These are phyloP conservation scores for Brassicogethes aeneus DNA, from an alignment of 2,888 invertebrate genomes.

Conservation along the genomic window DNA sequence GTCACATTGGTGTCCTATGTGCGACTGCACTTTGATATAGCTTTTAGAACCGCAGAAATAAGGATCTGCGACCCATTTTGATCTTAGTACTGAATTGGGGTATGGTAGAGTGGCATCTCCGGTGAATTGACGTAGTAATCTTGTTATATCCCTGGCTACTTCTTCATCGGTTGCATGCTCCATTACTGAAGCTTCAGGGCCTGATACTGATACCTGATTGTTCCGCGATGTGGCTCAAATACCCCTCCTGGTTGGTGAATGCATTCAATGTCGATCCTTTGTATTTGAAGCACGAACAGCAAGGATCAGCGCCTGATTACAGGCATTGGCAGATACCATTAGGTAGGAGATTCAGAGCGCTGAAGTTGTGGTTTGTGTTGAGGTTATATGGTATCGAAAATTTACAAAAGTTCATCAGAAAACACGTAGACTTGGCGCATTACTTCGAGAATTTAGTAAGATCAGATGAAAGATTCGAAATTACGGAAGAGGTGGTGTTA, in stretches of 20 bases:
- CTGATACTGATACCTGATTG: slow-evolving; percentile 80
- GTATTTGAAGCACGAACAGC: slow-evolving; percentile 90
- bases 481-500: slow-evolving; percentile 82
- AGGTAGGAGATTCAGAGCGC: slow-evolving; percentile 83
- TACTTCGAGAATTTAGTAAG: slow-evolving; percentile 74
- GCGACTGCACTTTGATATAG: slow-evolving; percentile 59
- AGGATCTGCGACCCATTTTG: slow-evolving; percentile 66
- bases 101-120: slow-evolving; percentile 65
- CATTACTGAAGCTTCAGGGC: slow-evolving; percentile 61
- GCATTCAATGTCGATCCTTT: slow-evolving; percentile 97
- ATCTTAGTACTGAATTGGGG: slow-evolving; percentile 59
- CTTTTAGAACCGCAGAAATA: slow-evolving; percentile 67
- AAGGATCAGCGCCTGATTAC: slow-evolving; percentile 85
- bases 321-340: slow-evolving; percentile 97
- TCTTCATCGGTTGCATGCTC: slow-evolving; percentile 61
- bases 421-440: slow-evolving; percentile 77
- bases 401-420: slow-evolving; percentile 77
- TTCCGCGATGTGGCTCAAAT: slow-evolving; percentile 94
- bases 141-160: slow-evolving; percentile 55
- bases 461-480: slow-evolving; percentile 77
- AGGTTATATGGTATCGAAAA: slow-evolving; percentile 83
- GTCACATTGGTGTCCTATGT: slow-evolving; percentile 61
- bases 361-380: slow-evolving; percentile 94
- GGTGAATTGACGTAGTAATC: slow-evolving; percentile 58
- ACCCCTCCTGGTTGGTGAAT: slow-evolving; percentile 82